Evolutionary conservation across 2,797 vertebrate species (phyloP), one percentile per base, ranked within the genome.

Genomic region (Oreochromis mossambicus): DNA sequence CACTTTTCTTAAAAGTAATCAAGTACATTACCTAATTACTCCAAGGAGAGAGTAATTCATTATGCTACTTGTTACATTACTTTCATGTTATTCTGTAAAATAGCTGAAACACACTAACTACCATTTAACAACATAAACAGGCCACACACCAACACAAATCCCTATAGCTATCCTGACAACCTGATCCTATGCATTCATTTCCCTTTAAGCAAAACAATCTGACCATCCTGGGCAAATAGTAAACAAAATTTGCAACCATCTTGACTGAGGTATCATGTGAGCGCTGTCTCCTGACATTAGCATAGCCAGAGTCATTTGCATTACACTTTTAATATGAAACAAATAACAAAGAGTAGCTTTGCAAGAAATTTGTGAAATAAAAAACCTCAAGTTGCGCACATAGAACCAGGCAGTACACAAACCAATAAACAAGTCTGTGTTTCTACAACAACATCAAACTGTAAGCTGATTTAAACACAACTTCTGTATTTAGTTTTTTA

Each of bases 291-390:
- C 43, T 58, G 2, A 19, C 3, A 41, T 19, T 36, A 52, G n/a
- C n/a, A 13, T 50, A 1, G 12, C 41, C 21, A 36, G n/a, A 36
- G 17, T 79, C 1, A 58, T 92, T 92, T 91, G 86, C n/a, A 3
- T 87, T 43, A 4, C 9, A 73, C 29, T 86, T 88, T 84, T 38
- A 81, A 82, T 68, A 29, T 11, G 4, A 87, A 84, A 17, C 78
- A 87, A 89, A 88, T 61, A 19, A 56, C 14, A 32, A 9, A 76
- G 75, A 34, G 24, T 34, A 54, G 5, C 15, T 80, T 50, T 83
- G 55, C 70, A 83, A 52, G 12, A 34, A 24, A 13, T 61, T 50
- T 21, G 32, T 8, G 10, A 61, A 58, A 24, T 17, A n/a, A 46
- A 52, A 41, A 41, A 24, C 15, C 9, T 77, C 29, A 36, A 8